These are phyloP conservation scores for Drosophila melanogaster DNA, from an alignment of 1,140 invertebrate species.

Conservation along the genomic window Release_6_plus_ISO1_MT NT_033779.5:17602001-17602500, in stretches of 20 bases:
- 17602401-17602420: slow-evolving; percentile 86
- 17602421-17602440: slow-evolving; percentile 89
- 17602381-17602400: slow-evolving; percentile 83
- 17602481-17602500: slow-evolving; percentile 87
- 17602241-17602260: slow-evolving; percentile 86
- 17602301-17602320: slow-evolving; percentile 87
- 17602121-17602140: slow-evolving; percentile 88
- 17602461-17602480: slow-evolving; percentile 89
- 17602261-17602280: slow-evolving; percentile 86
- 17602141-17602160: slow-evolving; percentile 85
- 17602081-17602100: slow-evolving; percentile 86
- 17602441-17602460: slow-evolving; percentile 87
- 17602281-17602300: slow-evolving; percentile 89
- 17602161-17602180: too few species aligned
- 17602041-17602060: slow-evolving; percentile 87
- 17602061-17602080: slow-evolving; percentile 87
- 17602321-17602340: slow-evolving; percentile 85
- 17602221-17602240: slow-evolving; percentile 90
- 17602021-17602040: slow-evolving; percentile 87
- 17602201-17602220: slow-evolving; percentile 88
- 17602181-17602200: background rate
- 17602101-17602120: slow-evolving; percentile 87
- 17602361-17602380: slow-evolving; percentile 85
- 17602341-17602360: slow-evolving; percentile 85
- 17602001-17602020: slow-evolving; percentile 85